These are phyloP conservation scores for Parauchenoglanis punctatus DNA, from an alignment of 2,797 vertebrate genomes.

Conservation along the genomic window DNA sequence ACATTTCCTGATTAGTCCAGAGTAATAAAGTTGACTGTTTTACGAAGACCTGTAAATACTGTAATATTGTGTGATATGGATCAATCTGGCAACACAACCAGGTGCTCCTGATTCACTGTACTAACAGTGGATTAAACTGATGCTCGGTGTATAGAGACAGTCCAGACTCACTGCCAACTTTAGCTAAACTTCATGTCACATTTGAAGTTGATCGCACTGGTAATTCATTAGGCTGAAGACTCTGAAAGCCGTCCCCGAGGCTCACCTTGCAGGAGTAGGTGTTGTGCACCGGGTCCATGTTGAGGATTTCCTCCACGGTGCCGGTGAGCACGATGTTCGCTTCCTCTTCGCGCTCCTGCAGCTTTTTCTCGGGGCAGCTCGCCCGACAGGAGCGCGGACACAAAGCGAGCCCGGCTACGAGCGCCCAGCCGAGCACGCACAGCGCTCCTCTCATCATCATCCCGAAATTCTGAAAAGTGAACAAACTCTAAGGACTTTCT, in stretches of 20 bases:
- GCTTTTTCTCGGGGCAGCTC: slow-evolving; percentile 85
- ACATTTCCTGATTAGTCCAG: neutral
- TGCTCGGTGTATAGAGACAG: neutral
- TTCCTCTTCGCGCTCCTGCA: slow-evolving; percentile 90
- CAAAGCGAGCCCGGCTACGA: slow-evolving; percentile 69
- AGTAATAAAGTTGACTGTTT: neutral
- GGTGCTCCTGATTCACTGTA: neutral
- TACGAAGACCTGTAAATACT: neutral
- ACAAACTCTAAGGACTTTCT: slow-evolving; percentile 1
- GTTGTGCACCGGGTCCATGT: slow-evolving; percentile 94
- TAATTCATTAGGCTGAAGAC: neutral
- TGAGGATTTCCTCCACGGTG: slow-evolving; percentile 96
- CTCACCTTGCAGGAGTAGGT: slow-evolving; percentile 98
- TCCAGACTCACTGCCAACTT: neutral
- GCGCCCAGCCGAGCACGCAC: slow-evolving; percentile 63
- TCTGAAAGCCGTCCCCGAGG: neutral
- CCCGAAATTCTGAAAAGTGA: slow-evolving; percentile 39
- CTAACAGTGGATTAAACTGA: neutral
- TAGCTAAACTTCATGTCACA: neutral
- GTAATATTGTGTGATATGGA: neutral
- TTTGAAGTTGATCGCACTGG: too few species aligned
- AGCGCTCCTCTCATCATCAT: slow-evolving; percentile 65
- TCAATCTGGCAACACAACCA: slow-evolving; percentile 20
- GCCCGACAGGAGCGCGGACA: slow-evolving; percentile 70
- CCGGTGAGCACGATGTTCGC: slow-evolving; percentile 95